A percentile compares a stretch with the other conserved stretches of the same genome.
phyloP scores from a whole-genome alignment of 2,888 invertebrate species.

The Sinodicranocentrus sp. region DNA sequence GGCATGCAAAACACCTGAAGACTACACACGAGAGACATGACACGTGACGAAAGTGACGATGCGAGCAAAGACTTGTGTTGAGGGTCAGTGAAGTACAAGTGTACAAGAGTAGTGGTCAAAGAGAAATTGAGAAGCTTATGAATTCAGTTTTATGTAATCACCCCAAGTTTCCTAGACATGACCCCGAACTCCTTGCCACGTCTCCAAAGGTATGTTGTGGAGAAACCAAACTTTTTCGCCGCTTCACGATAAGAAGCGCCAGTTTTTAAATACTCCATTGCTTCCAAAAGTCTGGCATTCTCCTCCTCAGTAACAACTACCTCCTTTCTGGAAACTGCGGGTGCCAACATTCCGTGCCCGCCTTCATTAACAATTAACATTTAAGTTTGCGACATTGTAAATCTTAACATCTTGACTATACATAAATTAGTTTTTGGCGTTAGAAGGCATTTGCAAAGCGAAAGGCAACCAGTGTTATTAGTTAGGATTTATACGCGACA shows the following conservation, averaged over 20 bases:
- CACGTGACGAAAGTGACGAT: not conserved
- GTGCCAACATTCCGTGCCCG: conserved; percentile 1
- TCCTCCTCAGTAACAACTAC: conserved; percentile 65
- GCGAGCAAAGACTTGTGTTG: not conserved
- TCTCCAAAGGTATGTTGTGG: conserved; percentile 71
- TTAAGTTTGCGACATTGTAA: too few relatives aligned
- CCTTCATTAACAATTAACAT: conserved; percentile 46
- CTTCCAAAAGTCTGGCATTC: conserved; percentile 60
- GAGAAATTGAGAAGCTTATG: not conserved
- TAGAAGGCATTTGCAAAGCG: too few relatives aligned
- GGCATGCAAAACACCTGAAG: conserved; percentile 32
- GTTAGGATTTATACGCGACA: too few relatives aligned
- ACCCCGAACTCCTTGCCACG: conserved; percentile 69
- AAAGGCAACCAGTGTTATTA: too few relatives aligned
- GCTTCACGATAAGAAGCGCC: conserved; percentile 71
- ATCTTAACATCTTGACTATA: not conserved
- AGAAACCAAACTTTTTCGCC: conserved; percentile 71
- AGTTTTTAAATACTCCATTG: conserved; percentile 69
- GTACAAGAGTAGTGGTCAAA: not conserved
- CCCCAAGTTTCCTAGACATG: conserved; percentile 71
- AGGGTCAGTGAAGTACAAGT: not conserved
- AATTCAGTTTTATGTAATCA: conserved; percentile 52
- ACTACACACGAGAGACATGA: not conserved
- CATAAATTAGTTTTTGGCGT: too few relatives aligned
- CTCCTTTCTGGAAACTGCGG: conserved; percentile 59